Evolutionary conservation across 2,797 vertebrate genomes (phyloP).

Genomic region (Hippoglossus hippoglossus): DNA sequence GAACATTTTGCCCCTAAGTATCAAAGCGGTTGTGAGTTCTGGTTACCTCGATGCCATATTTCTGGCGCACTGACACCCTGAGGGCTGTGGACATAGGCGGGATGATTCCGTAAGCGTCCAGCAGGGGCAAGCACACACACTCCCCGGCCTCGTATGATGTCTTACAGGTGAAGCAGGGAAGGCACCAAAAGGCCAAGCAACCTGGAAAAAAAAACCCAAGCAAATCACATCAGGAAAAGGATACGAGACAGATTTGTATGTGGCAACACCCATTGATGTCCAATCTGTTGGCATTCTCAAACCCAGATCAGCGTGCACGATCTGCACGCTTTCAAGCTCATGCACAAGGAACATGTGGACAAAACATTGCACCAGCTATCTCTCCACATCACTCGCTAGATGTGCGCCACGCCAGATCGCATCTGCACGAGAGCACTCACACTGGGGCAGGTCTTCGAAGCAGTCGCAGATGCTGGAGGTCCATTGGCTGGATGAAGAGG

Average conservation of each 20-base stretch:
- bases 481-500: constrained; percentile 43
- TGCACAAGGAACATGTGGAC: not conserved
- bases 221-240: not conserved
- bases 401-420: not conserved
- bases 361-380: not conserved
- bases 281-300: not conserved
- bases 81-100: constrained; percentile 73
- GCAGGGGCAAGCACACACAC: constrained; percentile 79
- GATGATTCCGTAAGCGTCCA: constrained; percentile 70
- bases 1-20: not conserved
- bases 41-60: constrained; percentile 75
- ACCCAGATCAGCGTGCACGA: constrained; percentile 3
- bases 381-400: not conserved
- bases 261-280: not conserved
- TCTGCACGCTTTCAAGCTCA: not conserved
- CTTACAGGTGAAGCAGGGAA: constrained; percentile 77
- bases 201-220: constrained; percentile 44
- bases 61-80: constrained; percentile 69
- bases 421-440: constrained; percentile 33
- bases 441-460: constrained; percentile 48
- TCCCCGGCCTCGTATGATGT: constrained; percentile 72
- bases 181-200: constrained; percentile 79
- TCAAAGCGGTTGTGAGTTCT: too few species aligned
- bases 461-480: constrained; percentile 69
- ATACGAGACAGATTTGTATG: not conserved